Base-by-base conservation (phyloP, 37 sponge, comb jelly and placozoan species). In the Spongia lamella region DNA sequence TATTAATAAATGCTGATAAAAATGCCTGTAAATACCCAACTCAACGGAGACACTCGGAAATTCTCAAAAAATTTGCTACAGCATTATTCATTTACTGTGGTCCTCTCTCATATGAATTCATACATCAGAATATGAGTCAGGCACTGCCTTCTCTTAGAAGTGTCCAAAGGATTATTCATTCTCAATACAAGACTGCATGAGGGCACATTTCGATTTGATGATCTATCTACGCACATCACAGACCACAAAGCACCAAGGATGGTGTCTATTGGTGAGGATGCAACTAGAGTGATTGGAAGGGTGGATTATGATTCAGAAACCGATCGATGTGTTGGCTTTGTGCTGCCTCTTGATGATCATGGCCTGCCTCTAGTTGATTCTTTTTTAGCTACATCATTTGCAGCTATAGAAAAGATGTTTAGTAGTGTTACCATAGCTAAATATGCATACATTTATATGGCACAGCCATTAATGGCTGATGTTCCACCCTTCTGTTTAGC, bases 111-210 rank as follows among this genome's bases (percentile, higher is more conserved):
- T 84, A 84, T 53, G 67, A 78, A 7, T 85, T 85, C 73, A 11
- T 85, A 7, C 86, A 85, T 2, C 66, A 56, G 56, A 85, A 85
- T 47, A 27, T 85, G 53, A 74, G 74, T 24, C 29, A 71, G 33
- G 86, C 86, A 22, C 53, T 85, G 67, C 86, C 86, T 35, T 78
- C 73, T 2, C 68, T 78, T 27, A 43, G 79, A 27, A 85, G 79
- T 38, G 86, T 85, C 20, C 86, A 79, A 57, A 39, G 74, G 7
- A 57, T 66, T 66, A 61, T 85, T 15, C 37, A 63, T 38, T 56
- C 22, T 36, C 68, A 85, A 49, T 85, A 79, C 32, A 20, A 64
- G n/a, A 33, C 66, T 55, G n/a, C n/a, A n/a, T 43, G 79, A 78
- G 32, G 79, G 79, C 14, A 38, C 31, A 16, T 78, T 78, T 49